Conservation (phyloP, 92 coral and sea anemone species). For the Palythoa heliodiscus region DNA sequence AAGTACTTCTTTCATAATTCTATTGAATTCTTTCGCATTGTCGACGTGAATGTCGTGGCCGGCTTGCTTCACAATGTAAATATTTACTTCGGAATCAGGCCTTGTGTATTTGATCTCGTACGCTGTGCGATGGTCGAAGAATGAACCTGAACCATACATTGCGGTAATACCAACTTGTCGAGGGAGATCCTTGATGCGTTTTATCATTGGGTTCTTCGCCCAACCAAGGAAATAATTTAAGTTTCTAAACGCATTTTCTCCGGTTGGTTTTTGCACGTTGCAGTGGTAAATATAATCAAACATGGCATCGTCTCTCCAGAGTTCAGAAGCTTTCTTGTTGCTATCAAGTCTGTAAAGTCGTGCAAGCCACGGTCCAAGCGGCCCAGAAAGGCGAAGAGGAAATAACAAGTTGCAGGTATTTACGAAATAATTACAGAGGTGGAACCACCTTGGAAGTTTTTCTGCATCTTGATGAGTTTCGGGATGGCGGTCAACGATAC, state of each 20-base stretch:
- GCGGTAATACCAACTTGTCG: conserved; percentile 66
- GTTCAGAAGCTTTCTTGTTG: conserved; percentile 71
- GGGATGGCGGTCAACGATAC: conserved; percentile 89
- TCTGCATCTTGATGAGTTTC: conserved; percentile 56
- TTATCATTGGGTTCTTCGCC: conserved; percentile 93
- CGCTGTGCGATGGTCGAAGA: conserved; percentile 95
- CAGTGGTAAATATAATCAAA: conserved; percentile 88
- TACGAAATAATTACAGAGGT: conserved; percentile 65
- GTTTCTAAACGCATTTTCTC: conserved; percentile 88
- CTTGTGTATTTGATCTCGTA: conserved; percentile 92
- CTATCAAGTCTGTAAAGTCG: conserved; percentile 67
- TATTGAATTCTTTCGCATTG: conserved; percentile 82
- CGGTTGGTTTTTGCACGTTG: conserved; percentile 88
- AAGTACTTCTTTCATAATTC: conserved; percentile 59
- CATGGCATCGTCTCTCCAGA: conserved; percentile 78
- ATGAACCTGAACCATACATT: conserved; percentile 88
- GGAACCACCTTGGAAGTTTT: conserved; percentile 81
- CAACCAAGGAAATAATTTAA: conserved; percentile 83
- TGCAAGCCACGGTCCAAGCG: conserved; percentile 83
- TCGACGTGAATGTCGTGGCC: conserved; percentile 91
- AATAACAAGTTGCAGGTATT: conserved; percentile 72
- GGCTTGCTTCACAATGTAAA: conserved; percentile 81
- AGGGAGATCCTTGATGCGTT: conserved; percentile 73
- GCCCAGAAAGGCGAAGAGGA: conserved; percentile 74
- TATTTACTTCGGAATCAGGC: conserved; percentile 75